Conservation (phyloP, 2,113 vertebrate genomes). For the Columba livia region DNA sequence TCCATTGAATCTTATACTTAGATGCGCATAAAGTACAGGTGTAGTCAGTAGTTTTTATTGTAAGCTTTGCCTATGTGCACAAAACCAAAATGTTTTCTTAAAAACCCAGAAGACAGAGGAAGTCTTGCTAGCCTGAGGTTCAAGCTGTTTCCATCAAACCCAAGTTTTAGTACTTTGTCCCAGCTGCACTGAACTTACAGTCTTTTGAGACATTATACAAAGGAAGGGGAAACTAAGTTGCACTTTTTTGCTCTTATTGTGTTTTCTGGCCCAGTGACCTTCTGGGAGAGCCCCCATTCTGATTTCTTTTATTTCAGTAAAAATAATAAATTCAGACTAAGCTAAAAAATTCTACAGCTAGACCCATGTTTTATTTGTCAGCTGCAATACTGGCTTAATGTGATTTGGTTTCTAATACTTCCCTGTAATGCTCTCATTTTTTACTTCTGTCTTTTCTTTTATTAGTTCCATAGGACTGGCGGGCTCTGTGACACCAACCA, state of each 20-base stretch:
- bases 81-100: not conserved
- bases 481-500: slow-evolving; percentile 22
- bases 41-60: not conserved
- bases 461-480: slow-evolving; percentile 39
- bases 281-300: not conserved
- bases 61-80: not conserved
- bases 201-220: not conserved
- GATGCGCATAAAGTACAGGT: not conserved
- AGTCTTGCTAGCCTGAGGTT: not conserved
- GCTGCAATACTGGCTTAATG: slow-evolving; percentile 24
- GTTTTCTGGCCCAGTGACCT: not conserved
- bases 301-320: not conserved
- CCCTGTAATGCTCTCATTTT: slow-evolving; percentile 37
- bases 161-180: not conserved
- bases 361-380: slow-evolving; percentile 41
- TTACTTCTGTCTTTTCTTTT: slow-evolving; percentile 46
- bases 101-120: not conserved
- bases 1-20: not conserved
- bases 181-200: not conserved
- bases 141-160: not conserved
- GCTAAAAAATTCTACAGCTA: not conserved
- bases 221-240: not conserved
- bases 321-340: slow-evolving; percentile 16
- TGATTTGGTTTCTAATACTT: slow-evolving; percentile 58
- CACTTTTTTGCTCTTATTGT: not conserved